Evolutionary conservation across 2,888 invertebrate genomes (phyloP).

Genomic region (Hyalella azteca): DNA sequence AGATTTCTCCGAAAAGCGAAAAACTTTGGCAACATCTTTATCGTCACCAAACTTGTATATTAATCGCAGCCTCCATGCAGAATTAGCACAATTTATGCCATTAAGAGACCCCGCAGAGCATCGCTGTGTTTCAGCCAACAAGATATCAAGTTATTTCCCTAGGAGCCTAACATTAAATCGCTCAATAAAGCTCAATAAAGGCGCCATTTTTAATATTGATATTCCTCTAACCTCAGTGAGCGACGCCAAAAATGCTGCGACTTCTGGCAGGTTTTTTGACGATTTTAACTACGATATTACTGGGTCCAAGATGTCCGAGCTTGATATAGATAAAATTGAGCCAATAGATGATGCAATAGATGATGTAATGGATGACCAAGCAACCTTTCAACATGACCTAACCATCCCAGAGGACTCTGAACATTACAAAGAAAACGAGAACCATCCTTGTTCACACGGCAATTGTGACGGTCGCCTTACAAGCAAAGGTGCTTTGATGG

Average conservation of each 20-base stretch:
- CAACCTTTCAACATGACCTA: no score
- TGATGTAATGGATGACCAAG: no score
- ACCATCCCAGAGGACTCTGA: no score
- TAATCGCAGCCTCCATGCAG: background rate
- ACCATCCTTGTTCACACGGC: no score
- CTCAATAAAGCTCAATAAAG: no score
- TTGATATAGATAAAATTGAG: background rate
- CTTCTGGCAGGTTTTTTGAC: background rate
- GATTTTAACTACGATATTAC: constrained; percentile 1
- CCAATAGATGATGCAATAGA: no score
- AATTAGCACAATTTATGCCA: background rate
- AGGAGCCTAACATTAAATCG: background rate
- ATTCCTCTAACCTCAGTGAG: no score
- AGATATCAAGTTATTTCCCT: background rate
- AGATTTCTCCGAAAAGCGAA: background rate
- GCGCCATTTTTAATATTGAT: no score
- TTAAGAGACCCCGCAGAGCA: background rate
- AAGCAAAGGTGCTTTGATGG: no score
- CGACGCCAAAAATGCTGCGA: background rate
- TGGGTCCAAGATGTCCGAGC: constrained; percentile 5
- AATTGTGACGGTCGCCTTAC: no score
- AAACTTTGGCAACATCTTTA: background rate
- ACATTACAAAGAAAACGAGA: no score
- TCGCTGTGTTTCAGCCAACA: background rate
- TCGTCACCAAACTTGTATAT: background rate